Conservation (phyloP, 2,797 vertebrate species). For the Pseudochaenichthys georgianus region DNA sequence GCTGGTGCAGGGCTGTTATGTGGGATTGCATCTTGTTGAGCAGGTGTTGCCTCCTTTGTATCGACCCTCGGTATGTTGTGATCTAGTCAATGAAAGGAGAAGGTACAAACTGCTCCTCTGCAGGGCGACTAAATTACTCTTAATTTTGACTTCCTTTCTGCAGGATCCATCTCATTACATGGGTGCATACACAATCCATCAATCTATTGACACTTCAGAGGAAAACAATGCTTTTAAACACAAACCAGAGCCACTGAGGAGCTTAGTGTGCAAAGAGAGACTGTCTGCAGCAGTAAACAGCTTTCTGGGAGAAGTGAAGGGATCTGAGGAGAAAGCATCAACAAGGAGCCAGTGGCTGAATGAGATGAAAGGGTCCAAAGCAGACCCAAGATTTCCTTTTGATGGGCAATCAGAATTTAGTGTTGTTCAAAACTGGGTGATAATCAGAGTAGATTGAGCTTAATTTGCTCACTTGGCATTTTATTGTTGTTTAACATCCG, state of each 20-base stretch:
- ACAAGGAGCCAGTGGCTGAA: conserved; percentile 9
- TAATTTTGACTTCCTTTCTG: conserved; percentile 22
- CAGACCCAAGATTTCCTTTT: conserved; percentile 7
- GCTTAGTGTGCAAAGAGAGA: background rate
- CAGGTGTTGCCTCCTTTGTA: background rate
- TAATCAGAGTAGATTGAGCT: too few species aligned
- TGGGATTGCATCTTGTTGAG: background rate
- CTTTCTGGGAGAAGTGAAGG: background rate
- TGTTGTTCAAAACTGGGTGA: background rate
- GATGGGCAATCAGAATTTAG: background rate
- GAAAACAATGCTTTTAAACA: background rate
- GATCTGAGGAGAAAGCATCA: conserved; percentile 19
- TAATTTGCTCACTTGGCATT: too few species aligned
- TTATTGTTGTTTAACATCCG: too few species aligned
- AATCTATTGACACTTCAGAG: conserved; percentile 17
- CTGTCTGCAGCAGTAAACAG: background rate
- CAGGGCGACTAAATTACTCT: conserved; percentile 39
- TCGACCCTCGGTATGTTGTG: background rate
- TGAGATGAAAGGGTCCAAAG: conserved; percentile 8
- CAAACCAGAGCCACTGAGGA: background rate
- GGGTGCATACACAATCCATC: conserved; percentile 14
- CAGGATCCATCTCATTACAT: conserved; percentile 17
- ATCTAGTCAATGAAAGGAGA: conserved; percentile 3
- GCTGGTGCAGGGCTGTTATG: background rate
- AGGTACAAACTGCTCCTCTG: conserved; percentile 12